These are phyloP conservation scores for Pantherophis vulpinus DNA, from an alignment of 2,797 vertebrate genomes.

Conservation along the genomic window DNA sequence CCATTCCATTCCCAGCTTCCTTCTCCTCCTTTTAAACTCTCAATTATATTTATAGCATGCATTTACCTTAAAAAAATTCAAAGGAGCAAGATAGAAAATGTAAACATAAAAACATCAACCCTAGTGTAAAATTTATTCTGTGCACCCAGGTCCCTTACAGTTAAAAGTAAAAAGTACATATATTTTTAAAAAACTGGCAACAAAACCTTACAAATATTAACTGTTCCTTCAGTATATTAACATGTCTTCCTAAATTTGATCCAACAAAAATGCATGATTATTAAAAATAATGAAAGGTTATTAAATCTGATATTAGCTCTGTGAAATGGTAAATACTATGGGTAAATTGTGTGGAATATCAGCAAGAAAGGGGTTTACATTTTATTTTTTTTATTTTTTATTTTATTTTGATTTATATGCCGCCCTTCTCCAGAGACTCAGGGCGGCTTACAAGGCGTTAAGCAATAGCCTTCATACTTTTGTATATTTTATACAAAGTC, in stretches of 20 bases:
- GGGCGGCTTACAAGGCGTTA: too few relatives aligned
- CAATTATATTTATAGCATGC: neutral
- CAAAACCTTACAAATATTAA: neutral
- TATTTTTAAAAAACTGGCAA: neutral
- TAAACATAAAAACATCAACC: neutral
- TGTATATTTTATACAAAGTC: too few relatives aligned
- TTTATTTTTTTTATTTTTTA: too few relatives aligned
- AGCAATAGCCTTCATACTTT: too few relatives aligned
- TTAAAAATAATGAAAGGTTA: conserved; percentile 31
- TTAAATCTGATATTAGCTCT: conserved; percentile 44
- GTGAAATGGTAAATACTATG: conserved; percentile 50
- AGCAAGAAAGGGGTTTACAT: conserved; percentile 50
- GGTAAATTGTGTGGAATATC: conserved; percentile 44
- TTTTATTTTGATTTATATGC: too few relatives aligned
- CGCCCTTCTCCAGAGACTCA: too few relatives aligned
- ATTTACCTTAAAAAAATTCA: neutral
- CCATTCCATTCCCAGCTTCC: too few relatives aligned
- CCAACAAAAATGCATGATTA: neutral
- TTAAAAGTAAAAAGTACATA: neutral
- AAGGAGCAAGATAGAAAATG: neutral
- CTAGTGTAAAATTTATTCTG: neutral
- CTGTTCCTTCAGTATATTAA: neutral
- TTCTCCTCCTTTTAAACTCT: neutral
- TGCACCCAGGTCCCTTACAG: neutral
- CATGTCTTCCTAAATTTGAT: conserved; percentile 7